Evolutionary conservation across 2,888 invertebrate species (phyloP), one percentile per base, ranked within the genome.

Genomic region (Cheilosia pagana): DNA sequence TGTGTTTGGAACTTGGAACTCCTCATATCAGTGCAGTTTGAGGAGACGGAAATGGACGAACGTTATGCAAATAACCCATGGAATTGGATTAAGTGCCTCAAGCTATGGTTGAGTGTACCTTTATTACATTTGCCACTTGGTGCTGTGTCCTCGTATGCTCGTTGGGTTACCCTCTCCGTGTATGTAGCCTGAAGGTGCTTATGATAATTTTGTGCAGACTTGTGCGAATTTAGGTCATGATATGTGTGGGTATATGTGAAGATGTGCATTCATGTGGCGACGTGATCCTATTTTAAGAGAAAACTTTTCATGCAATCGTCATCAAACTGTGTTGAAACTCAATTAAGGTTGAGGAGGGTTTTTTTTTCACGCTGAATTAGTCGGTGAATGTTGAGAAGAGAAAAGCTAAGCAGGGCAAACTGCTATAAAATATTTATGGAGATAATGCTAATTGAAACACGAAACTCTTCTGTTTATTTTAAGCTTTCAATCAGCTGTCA

Each of bases 301-400:
- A 67, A 67, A 74, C 65, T 79, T 74, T 79, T 39, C 59, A 75
- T 70, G 55, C 68, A 75, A 70, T 52, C 81, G 75, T 75, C 75
- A 70, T 62, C 62, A 50, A 68, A 75, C 12, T 63, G 50, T n/a
- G 62, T 68, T 71, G 50, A 60, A 74, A 74, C 67, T 67, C 48
- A 79, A 67, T 79, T 79, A 67, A 35, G 28, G 39, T 65, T 50
- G 21, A n/a, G n/a, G 39, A 41, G 1, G 5, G 28, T 28, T 28
- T 28, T 28, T 25, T 45, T 62, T 31, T 31, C 19, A 28, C 31
- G 14, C 14, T 31, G 7, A 45, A 48, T 48, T 62, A 7, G 28
- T 6, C 43, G 68, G 23, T 35, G 59, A 12, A 59, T 43, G 50
- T 28, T 50, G 48, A 1, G 48, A 16, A 28, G 25, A 63, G 25